A percentile compares a stretch with the other conserved stretches of the same genome.
Evolutionary conservation across 2,797 vertebrate genomes (phyloP).

Genomic region (Schizopygopsis malacanthus): DNA sequence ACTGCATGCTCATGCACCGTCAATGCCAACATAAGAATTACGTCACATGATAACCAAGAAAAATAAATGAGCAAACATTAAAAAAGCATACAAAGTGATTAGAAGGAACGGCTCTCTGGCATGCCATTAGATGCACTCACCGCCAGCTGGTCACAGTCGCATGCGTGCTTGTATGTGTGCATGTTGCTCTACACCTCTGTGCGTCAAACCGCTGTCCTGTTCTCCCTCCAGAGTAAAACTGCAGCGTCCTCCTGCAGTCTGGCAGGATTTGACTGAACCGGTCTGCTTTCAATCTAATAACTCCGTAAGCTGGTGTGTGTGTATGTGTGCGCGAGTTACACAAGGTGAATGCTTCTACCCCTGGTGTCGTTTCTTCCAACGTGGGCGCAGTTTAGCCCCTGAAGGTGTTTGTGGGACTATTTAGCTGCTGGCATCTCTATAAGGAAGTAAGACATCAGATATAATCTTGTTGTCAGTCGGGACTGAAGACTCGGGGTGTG

Average conservation of each 20-base stretch:
- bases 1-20: background rate
- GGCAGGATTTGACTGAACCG: conserved; percentile 20
- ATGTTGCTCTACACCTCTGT: conserved; percentile 27
- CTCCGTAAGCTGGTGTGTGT: conserved; percentile 6
- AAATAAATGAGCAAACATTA: conserved; percentile 50
- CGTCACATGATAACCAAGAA: background rate
- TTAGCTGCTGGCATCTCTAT: background rate
- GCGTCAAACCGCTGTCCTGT: background rate
- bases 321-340: background rate
- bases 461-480: background rate
- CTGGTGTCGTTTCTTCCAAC: conserved; percentile 11
- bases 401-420: conserved; percentile 4
- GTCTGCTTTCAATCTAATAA: conserved; percentile 45
- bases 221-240: background rate
- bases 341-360: conserved; percentile 16
- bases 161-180: conserved; percentile 26
- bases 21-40: background rate
- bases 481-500: background rate
- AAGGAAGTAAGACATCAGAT: conserved; percentile 22
- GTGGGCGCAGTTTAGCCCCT: background rate
- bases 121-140: conserved; percentile 2
- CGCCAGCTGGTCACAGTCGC: background rate
- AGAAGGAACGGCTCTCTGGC: background rate
- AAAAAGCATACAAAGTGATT: conserved; percentile 30
- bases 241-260: background rate